Base-by-base conservation (phyloP, 2,113 vertebrate species). In the Calypte anna region DNA sequence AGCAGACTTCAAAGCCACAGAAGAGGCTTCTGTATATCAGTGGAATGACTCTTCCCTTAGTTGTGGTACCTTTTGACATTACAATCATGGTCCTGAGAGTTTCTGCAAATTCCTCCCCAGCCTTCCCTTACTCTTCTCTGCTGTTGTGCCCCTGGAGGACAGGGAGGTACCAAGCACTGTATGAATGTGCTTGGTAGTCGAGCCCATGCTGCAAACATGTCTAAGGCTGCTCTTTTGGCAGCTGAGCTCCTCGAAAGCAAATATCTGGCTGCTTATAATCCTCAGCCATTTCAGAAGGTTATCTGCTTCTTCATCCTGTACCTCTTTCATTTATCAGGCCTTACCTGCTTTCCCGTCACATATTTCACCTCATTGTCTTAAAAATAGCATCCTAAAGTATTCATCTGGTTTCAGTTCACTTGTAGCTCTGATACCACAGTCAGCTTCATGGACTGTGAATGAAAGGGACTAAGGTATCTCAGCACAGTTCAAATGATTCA, bases 121-220 rank as follows among this genome's bases (percentile, higher is more conserved):
- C 10, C 19, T 38, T 38, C 19, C 24, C 10, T 54, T 46, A 23
- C 3, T 1, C 5, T 8, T 0, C 0, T 4, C 1, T 13, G 8
- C 15, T 57, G 7, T 40, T 17, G 5, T 54, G 10, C 2, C 3
- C 12, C 4, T 2, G 11, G 21, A 62, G 12, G 6, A 70, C 5
- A 4, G 7, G 20, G 13, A 58, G 12, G 5, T 17, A 8, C 9
- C 4, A n/a, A 22, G 16, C 2, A 25, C 4, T 24, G 8, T 7
- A 6, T 31, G 48, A 51, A 28, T 43, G 10, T 7, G 19, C 21
- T 33, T 33, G 33, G 33, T 33, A 66, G 19, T 5, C 8, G 27
- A 19, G 12, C 4, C 15, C 43, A 20, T 0, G 0, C 28, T 31
- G 3, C 7, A 7, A 36, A 50, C 7, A 19, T 38, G 73, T 78